Conservation (phyloP, 1,140 invertebrate genomes). For the Himalopsyche phryganea region DNA sequence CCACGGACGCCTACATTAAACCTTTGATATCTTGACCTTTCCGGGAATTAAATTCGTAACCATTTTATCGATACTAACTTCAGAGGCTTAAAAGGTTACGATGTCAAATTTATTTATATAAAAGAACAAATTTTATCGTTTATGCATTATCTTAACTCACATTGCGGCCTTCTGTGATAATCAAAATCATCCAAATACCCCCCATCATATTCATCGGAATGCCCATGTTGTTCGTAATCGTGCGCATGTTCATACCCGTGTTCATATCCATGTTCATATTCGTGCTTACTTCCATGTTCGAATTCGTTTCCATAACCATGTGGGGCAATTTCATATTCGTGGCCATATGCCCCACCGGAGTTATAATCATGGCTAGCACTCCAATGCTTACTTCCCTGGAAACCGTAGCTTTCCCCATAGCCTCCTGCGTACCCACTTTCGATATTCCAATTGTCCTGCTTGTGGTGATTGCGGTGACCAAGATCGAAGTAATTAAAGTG, state of each 20-base stretch:
- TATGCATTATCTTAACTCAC: too few species aligned
- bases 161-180: slow-evolving; percentile 2
- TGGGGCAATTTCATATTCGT: too few species aligned
- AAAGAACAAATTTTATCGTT: too few species aligned
- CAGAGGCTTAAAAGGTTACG: too few species aligned
- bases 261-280: background rate
- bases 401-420: background rate
- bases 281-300: background rate
- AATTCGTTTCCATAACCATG: background rate
- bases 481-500: slow-evolving; percentile 27
- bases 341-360: background rate
- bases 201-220: slow-evolving; percentile 1
- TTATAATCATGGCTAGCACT: background rate
- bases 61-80: too few species aligned
- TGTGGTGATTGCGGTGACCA: slow-evolving; percentile 16
- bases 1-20: too few species aligned
- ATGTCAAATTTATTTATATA: too few species aligned
- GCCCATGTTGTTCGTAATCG: slow-evolving; percentile 6
- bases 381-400: background rate
- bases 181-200: slow-evolving; percentile 1
- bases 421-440: slow-evolving; percentile 39
- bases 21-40: too few species aligned
- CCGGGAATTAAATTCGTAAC: too few species aligned
- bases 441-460: too few species aligned
- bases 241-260: background rate